Evolutionary conservation across 2,113 vertebrate species (phyloP), one percentile per base, ranked within the genome.

Genomic region (Cyrtonyx montezumae): DNA sequence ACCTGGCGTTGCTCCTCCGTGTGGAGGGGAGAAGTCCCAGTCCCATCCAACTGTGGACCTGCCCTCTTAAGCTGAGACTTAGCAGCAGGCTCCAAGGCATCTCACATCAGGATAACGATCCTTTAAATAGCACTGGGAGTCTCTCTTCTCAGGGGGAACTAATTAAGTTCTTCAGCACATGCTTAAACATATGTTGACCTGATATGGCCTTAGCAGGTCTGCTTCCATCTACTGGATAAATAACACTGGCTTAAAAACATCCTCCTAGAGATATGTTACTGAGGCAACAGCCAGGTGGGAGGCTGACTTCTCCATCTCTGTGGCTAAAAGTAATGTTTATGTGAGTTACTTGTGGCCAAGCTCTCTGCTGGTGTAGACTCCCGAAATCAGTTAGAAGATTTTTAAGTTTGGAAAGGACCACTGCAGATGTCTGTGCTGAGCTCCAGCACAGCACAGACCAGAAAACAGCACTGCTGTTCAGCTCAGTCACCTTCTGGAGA

Each of bases 111-210:
- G 86, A 66, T 94, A 91, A 93, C 4, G 16, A 95, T 37, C 91
- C 92, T 91, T 90, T 95, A 89, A 93, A 85, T 32, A 92, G 91
- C 84, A 25, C 51, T 56, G 89, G 73, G 84, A 92, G 84, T 80
- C 89, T 94, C 94, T 96, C 76, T 88, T 45, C 94, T 83, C 61
- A 61, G 91, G 84, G 84, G 91, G 82, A 91, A 25, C 89, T 94
- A 90, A 89, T 96, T 92, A 94, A 93, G 82, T 43, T 87, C 82
- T 87, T 90, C 75, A 71, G 91, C 84, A 94, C 93, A 92, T 92
- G 93, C 95, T 92, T 92, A 94, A 92, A 87, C 95, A 90, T 95
- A 95, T 95, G 96, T 90, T 88, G 84, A 94, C 94, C 93, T 85
- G 68, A 65, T 77, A 34, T 67, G 84, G 91, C 91, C 87, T 78